Evolutionary conservation across 2,888 invertebrate species (phyloP).

Genomic region (Lobophora halterata): DNA sequence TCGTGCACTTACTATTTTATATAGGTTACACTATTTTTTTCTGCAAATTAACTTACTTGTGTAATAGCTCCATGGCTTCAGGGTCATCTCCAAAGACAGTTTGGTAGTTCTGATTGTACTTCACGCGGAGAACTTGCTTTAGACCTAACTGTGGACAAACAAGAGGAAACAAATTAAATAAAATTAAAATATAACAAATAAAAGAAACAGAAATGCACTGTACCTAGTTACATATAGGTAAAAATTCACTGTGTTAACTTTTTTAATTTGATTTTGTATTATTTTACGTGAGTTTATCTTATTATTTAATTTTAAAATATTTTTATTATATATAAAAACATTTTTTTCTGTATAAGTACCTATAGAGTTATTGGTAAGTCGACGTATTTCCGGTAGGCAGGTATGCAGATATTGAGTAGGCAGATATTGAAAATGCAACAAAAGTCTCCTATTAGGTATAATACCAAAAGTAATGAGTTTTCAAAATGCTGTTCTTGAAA

Average conservation of each 20-base stretch:
- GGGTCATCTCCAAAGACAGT: constrained; percentile 91
- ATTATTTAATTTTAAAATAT: too few relatives aligned
- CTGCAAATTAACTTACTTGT: constrained; percentile 49
- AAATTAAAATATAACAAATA: background rate
- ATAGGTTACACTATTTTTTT: too few relatives aligned
- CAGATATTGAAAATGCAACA: too few relatives aligned
- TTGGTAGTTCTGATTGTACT: constrained; percentile 96
- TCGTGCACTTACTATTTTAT: too few relatives aligned
- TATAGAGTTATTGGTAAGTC: too few relatives aligned
- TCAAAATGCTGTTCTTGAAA: too few relatives aligned
- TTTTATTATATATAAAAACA: too few relatives aligned
- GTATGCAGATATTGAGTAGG: too few relatives aligned
- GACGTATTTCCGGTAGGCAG: background rate
- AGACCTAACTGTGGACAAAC: constrained; percentile 84
- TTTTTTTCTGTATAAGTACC: too few relatives aligned
- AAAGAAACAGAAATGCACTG: background rate
- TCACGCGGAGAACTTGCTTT: constrained; percentile 91
- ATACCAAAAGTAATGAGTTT: too few relatives aligned
- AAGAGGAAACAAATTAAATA: constrained; percentile 1
- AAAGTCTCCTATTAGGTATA: too few relatives aligned
- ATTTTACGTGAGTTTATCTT: too few relatives aligned
- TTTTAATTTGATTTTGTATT: constrained; percentile 7
- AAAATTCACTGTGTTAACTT: background rate
- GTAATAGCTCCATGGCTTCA: constrained; percentile 77
- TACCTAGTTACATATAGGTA: background rate